These are phyloP conservation scores for Muschampia plurimacula DNA, from an alignment of 2,888 invertebrate species.

Conservation along the genomic window DNA sequence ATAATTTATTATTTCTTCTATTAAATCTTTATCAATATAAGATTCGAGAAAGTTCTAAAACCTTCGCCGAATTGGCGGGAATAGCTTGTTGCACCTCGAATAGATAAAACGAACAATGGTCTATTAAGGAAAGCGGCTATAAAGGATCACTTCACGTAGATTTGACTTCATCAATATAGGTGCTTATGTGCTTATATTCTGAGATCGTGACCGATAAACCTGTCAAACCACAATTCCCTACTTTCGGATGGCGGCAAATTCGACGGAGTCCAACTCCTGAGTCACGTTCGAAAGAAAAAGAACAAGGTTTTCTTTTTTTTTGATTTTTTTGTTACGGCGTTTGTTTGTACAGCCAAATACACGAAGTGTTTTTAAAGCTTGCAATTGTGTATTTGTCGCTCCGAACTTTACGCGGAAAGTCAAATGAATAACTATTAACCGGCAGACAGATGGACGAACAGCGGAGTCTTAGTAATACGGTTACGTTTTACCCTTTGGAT, in stretches of 20 bases:
- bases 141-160: conserved; percentile 36
- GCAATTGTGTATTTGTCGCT: background rate
- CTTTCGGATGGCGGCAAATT: conserved; percentile 36
- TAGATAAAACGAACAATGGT: conserved; percentile 28
- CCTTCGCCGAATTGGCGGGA: conserved; percentile 1
- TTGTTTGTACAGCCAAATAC: conserved; percentile 14
- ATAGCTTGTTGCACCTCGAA: background rate
- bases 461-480: no score
- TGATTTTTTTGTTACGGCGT: background rate
- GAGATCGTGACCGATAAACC: conserved; percentile 45
- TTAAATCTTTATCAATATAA: background rate
- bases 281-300: conserved; percentile 30
- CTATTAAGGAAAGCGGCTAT: conserved; percentile 33
- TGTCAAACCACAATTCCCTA: conserved; percentile 39
- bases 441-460: no score
- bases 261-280: conserved; percentile 30
- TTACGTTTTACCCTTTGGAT: no score
- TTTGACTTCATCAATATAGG: conserved; percentile 34
- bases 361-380: background rate
- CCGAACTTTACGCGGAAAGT: background rate
- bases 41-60: background rate
- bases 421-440: no score
- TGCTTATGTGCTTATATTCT: conserved; percentile 40
- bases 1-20: background rate
- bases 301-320: conserved; percentile 10